Conservation (phyloP, 2,113 vertebrate species). For the Xenopus borealis region DNA sequence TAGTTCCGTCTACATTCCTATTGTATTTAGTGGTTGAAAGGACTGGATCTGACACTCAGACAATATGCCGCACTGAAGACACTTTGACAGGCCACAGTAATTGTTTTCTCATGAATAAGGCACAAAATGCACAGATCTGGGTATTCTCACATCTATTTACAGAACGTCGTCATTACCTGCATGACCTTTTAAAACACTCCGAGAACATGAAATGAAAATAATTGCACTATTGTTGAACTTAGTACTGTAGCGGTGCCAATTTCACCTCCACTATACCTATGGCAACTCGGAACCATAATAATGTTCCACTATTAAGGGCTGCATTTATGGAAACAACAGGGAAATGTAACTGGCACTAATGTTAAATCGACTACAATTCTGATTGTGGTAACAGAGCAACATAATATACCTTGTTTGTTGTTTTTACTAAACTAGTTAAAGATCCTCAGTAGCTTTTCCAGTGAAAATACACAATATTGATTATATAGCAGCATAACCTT, state of each 20-base stretch:
- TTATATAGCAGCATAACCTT: slow-evolving; percentile 78
- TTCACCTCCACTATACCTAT: slow-evolving; percentile 48
- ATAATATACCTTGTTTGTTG: slow-evolving; percentile 37
- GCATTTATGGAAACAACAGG: not conserved
- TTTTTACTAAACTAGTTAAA: slow-evolving; percentile 4
- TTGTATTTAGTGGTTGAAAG: slow-evolving; percentile 40
- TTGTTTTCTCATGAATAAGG: slow-evolving; percentile 90
- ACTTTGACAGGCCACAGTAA: slow-evolving; percentile 73
- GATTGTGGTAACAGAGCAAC: slow-evolving; percentile 64
- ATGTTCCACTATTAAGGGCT: slow-evolving; percentile 37
- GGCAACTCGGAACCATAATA: slow-evolving; percentile 50
- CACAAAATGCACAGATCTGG: slow-evolving; percentile 98
- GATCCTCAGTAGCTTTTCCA: slow-evolving; percentile 51
- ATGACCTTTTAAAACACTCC: slow-evolving; percentile 81
- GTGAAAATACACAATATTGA: slow-evolving; percentile 60
- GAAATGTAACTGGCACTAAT: slow-evolving; percentile 49
- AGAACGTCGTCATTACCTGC: slow-evolving; percentile 90
- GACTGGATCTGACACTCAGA: slow-evolving; percentile 59
- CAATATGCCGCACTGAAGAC: slow-evolving; percentile 65
- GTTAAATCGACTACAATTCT: slow-evolving; percentile 49
- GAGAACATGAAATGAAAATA: slow-evolving; percentile 62
- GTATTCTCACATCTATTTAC: slow-evolving; percentile 93
- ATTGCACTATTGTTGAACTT: slow-evolving; percentile 74
- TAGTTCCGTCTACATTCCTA: slow-evolving; percentile 55
- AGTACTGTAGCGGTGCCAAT: slow-evolving; percentile 60